Evolutionary conservation across 2,113 vertebrate species (phyloP).

Genomic region (Meleagris gallopavo): DNA sequence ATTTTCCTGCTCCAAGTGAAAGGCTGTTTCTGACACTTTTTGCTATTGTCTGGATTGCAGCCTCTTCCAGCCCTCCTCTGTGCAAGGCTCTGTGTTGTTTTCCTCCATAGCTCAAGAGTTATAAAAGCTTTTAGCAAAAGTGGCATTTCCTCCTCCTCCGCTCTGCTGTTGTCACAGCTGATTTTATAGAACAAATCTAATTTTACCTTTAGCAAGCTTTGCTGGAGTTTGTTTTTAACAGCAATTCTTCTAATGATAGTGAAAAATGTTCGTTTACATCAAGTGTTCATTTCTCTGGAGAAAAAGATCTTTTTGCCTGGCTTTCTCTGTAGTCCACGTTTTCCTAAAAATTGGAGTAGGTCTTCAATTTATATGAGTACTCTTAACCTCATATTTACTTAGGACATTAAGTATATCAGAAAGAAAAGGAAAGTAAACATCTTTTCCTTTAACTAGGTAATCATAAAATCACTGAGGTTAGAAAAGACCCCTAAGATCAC

Average conservation of each 20-base stretch:
- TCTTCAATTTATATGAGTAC: background rate
- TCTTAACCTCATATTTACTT: background rate
- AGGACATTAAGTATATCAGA: background rate
- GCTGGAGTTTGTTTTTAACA: background rate
- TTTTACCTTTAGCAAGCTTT: background rate
- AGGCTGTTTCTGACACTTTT: background rate
- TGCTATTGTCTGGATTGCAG: background rate
- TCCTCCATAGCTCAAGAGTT: background rate
- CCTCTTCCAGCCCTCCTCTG: background rate
- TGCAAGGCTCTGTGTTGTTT: background rate
- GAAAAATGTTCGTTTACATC: background rate
- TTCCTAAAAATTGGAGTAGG: background rate
- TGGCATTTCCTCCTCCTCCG: background rate
- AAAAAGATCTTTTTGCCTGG: background rate
- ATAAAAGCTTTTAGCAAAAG: constrained; percentile 6
- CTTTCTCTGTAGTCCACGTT: background rate
- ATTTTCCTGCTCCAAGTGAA: background rate
- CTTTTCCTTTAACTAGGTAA: background rate
- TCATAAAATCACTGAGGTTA: too few relatives aligned
- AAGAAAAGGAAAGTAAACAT: background rate
- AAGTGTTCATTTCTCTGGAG: background rate
- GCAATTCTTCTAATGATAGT: background rate
- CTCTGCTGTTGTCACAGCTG: background rate
- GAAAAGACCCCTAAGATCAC: too few relatives aligned
- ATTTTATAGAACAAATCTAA: constrained; percentile 18